Evolutionary conservation across 2,113 vertebrate genomes (phyloP).

Genomic region (Phoxinus phoxinus): DNA sequence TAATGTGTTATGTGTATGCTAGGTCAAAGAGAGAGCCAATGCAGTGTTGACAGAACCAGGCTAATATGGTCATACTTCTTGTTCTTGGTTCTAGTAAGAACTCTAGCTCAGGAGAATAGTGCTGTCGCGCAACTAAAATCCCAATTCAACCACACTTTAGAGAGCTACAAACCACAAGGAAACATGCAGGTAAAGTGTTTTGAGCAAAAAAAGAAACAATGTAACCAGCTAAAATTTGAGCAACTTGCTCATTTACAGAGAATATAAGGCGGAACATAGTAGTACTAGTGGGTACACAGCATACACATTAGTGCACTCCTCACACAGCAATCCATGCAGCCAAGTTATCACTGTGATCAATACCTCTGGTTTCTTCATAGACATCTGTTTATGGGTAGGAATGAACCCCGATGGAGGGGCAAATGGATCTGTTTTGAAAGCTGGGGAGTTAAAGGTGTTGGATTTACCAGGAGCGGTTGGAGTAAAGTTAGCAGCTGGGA

Average conservation of each 20-base stretch:
- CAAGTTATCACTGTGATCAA: constrained; percentile 15
- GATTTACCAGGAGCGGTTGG: not conserved
- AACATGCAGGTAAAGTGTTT: not conserved
- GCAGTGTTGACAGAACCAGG: no score
- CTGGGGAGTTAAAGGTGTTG: not conserved
- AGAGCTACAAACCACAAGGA: not conserved
- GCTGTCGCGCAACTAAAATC: not conserved
- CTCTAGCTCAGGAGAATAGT: not conserved
- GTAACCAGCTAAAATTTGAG: not conserved
- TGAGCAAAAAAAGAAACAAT: not conserved
- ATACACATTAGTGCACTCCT: constrained; percentile 45
- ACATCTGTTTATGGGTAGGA: constrained; percentile 49
- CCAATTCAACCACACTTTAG: not conserved
- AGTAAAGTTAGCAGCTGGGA: constrained; percentile 2
- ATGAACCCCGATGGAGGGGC: constrained; percentile 46
- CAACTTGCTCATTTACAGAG: not conserved
- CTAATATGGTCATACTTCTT: no score
- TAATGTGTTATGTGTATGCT: no score
- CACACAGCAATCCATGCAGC: constrained; percentile 56
- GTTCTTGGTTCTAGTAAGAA: no score
- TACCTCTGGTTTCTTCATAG: constrained; percentile 70
- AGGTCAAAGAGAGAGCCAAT: no score
- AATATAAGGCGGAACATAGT: not conserved
- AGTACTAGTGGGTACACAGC: constrained; percentile 22
- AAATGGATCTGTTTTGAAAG: constrained; percentile 19